These are phyloP conservation scores for Hystrix brachyura DNA, from an alignment of 2,113 vertebrate genomes.

Conservation along the genomic window DNA sequence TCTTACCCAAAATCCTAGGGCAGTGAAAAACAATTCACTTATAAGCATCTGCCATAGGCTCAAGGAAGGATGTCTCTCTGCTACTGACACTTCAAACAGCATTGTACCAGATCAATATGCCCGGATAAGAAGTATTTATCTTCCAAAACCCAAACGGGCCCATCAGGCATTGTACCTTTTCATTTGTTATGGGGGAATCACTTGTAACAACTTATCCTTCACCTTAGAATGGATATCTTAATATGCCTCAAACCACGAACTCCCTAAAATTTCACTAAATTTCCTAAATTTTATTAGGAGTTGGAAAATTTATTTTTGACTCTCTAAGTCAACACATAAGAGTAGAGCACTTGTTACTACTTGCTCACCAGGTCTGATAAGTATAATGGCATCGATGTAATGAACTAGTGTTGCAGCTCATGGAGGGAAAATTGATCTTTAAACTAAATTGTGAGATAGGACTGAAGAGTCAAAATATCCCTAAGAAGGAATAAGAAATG, in stretches of 20 bases:
- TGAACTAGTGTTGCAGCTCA: neutral
- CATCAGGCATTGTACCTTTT: fast-evolving
- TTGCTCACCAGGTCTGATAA: neutral
- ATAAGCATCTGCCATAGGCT: too few relatives aligned
- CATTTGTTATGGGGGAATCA: neutral
- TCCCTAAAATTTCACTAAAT: neutral
- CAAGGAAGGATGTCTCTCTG: neutral
- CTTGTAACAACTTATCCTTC: neutral
- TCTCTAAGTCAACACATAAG: neutral
- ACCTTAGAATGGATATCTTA: neutral
- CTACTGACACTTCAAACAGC: neutral
- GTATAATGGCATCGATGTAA: neutral
- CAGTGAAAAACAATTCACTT: neutral
- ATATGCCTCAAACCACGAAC: neutral
- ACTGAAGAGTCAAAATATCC: neutral
- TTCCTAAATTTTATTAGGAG: neutral
- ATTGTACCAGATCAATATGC: neutral
- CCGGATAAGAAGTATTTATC: neutral
- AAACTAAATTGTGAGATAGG: too few relatives aligned
- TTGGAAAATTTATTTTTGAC: neutral
- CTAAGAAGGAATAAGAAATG: neutral
- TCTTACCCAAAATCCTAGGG: neutral
- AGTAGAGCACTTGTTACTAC: neutral
- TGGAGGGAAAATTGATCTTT: neutral
- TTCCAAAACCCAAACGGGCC: neutral